These are phyloP conservation scores for Anoura caudifer DNA, from an alignment of 2,113 vertebrate genomes.

Conservation along the genomic window DNA sequence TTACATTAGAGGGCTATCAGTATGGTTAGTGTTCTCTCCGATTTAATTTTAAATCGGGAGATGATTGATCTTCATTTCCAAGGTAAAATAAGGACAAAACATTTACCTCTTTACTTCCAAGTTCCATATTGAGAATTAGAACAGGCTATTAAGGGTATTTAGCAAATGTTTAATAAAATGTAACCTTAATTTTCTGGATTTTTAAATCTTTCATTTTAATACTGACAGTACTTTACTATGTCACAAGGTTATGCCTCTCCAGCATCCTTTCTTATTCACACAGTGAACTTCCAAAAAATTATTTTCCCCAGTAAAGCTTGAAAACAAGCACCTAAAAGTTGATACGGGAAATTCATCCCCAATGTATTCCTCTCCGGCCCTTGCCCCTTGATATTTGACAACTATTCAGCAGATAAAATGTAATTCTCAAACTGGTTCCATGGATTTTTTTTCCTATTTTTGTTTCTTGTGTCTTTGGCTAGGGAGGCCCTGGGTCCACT, in stretches of 20 bases:
- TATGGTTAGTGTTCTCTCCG: neutral
- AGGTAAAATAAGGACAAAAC: neutral
- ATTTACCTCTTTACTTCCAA: neutral
- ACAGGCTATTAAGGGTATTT: neutral
- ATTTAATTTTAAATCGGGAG: neutral
- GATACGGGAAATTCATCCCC: accelerated
- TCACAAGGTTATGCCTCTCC: neutral
- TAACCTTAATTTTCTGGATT: neutral
- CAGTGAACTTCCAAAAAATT: neutral
- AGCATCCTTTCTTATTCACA: neutral
- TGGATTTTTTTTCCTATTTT: neutral
- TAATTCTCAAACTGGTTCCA: neutral
- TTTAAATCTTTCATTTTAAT: neutral
- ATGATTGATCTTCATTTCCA: neutral
- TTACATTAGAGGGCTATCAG: neutral
- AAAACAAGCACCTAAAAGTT: neutral
- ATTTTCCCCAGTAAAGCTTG: neutral
- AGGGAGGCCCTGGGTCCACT: neutral
- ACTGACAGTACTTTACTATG: neutral
- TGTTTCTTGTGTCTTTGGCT: neutral
- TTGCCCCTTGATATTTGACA: neutral
- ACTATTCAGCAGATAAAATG: neutral
- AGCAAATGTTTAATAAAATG: neutral
- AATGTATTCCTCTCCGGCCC: neutral
- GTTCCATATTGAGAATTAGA: neutral